These are phyloP conservation scores for Morbakka virulenta DNA, from an alignment of 30 jellyfish, hydroid and myxozoan genomes.

Conservation along the genomic window DNA sequence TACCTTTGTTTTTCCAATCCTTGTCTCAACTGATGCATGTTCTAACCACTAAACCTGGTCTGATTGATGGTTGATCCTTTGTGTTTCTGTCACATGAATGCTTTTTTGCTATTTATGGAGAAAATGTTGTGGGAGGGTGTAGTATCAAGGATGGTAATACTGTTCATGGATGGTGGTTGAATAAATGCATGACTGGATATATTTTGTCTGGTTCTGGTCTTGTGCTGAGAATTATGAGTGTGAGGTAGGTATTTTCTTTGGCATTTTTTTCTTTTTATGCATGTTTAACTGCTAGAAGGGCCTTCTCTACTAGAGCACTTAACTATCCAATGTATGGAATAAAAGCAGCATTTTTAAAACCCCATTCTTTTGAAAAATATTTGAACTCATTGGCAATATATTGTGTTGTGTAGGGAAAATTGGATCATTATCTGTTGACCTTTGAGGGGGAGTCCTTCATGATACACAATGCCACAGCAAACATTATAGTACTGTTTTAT, in stretches of 20 bases:
- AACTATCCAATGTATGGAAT: constrained; percentile 37
- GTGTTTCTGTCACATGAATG: constrained; percentile 3
- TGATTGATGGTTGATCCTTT: constrained; percentile 30
- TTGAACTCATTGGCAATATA: constrained; percentile 26
- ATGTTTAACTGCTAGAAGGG: constrained; percentile 34
- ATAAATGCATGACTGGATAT: constrained; percentile 27
- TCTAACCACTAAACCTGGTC: constrained; percentile 24
- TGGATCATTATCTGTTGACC: constrained; percentile 48
- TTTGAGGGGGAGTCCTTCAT: constrained; percentile 45
- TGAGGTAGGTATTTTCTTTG: constrained; percentile 26
- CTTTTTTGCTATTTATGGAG: constrained; percentile 1
- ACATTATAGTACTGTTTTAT: constrained; percentile 21
- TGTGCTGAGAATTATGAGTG: constrained; percentile 25
- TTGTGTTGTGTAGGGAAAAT: constrained; percentile 18
- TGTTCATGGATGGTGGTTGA: constrained; percentile 38
- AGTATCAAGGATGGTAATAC: constrained; percentile 10
- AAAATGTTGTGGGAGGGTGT: constrained; percentile 15
- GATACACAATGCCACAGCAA: constrained; percentile 19
- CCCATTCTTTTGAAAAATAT: constrained; percentile 30
- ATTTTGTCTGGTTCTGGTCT: constrained; percentile 22
- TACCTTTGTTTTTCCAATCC: constrained; percentile 18
- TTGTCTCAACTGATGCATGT: constrained; percentile 1
- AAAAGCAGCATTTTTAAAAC: constrained; percentile 17
- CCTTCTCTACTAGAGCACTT: constrained; percentile 21
- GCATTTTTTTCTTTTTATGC: constrained; percentile 23